phyloP scores from a whole-genome alignment of 1,140 invertebrate species.

The Agrypnia vestita region DNA sequence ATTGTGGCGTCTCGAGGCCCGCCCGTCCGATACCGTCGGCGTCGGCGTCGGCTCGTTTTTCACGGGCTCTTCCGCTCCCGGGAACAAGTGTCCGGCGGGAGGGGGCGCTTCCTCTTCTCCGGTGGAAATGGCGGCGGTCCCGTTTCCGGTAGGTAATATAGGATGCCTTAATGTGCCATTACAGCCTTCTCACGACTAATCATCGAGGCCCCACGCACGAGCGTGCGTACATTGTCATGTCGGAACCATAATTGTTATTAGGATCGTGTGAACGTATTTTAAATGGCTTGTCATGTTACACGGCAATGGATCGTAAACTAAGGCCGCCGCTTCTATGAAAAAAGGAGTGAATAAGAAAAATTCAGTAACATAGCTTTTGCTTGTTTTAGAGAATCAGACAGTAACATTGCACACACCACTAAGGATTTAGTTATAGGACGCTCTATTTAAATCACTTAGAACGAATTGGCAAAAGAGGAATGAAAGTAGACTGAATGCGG shows the following conservation, averaged over 20 bases:
- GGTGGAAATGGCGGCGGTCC: neutral
- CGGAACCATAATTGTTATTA: conserved; percentile 31
- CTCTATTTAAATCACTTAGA: no score
- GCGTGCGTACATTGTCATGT: conserved; percentile 33
- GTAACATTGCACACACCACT: no score
- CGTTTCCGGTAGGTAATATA: conserved; percentile 44
- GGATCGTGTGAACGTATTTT: conserved; percentile 29
- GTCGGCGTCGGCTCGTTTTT: conserved; percentile 16
- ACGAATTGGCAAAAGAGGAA: no score
- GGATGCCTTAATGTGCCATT: conserved; percentile 45
- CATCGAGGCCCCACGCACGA: conserved; percentile 29
- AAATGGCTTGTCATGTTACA: neutral
- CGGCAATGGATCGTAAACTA: no score
- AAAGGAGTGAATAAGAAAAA: no score
- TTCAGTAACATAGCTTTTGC: no score
- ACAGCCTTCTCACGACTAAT: conserved; percentile 44
- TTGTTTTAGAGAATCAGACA: no score
- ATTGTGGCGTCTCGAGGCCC: neutral
- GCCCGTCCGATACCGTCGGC: neutral
- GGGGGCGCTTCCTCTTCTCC: neutral
- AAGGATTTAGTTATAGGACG: no score
- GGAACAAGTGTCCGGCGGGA: neutral
- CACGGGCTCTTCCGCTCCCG: conserved; percentile 9
- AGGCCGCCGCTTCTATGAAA: no score
- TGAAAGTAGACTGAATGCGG: no score